Conservation (phyloP, 2,888 invertebrate genomes). For the Monochamus alternatus region DNA sequence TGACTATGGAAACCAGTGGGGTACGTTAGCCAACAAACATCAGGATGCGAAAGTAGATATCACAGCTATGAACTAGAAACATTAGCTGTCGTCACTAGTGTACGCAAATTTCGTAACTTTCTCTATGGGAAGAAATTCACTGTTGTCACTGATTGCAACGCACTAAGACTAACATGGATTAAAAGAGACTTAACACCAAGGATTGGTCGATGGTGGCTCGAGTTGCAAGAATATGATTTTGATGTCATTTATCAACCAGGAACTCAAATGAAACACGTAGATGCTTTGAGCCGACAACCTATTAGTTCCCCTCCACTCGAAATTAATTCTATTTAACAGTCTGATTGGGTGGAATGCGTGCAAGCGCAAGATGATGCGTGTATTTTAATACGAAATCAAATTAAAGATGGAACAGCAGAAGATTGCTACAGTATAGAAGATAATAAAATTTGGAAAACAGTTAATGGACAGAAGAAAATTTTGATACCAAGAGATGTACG, state of each 20-base stretch:
- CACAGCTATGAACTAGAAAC: slow-evolving; percentile 23
- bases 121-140: slow-evolving; percentile 25
- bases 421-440: background rate
- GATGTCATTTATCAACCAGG: no score
- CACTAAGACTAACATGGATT: slow-evolving; percentile 33
- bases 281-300: slow-evolving; percentile 51
- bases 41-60: slow-evolving; percentile 31
- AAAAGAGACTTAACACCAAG: slow-evolving; percentile 32
- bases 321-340: slow-evolving; percentile 9
- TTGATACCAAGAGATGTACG: slow-evolving; percentile 22
- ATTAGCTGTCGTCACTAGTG: slow-evolving; percentile 37
- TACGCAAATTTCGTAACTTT: slow-evolving; percentile 29
- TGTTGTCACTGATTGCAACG: slow-evolving; percentile 38
- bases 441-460: background rate
- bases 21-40: slow-evolving; percentile 50
- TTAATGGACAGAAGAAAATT: background rate
- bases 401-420: slow-evolving; percentile 1
- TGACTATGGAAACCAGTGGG: slow-evolving; percentile 52
- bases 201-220: slow-evolving; percentile 34
- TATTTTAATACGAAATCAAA: background rate
- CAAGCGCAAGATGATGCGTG: slow-evolving; percentile 40
- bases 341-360: slow-evolving; percentile 44
- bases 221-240: no score
- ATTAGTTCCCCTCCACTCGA: background rate
- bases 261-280: slow-evolving; percentile 50